Percentiles rank a stretch among this genome's conserved stretches.
phyloP scores from a whole-genome alignment of 37 sponge, comb jelly and placozoan species.

The Mnemiopsis leidyi region DNA sequence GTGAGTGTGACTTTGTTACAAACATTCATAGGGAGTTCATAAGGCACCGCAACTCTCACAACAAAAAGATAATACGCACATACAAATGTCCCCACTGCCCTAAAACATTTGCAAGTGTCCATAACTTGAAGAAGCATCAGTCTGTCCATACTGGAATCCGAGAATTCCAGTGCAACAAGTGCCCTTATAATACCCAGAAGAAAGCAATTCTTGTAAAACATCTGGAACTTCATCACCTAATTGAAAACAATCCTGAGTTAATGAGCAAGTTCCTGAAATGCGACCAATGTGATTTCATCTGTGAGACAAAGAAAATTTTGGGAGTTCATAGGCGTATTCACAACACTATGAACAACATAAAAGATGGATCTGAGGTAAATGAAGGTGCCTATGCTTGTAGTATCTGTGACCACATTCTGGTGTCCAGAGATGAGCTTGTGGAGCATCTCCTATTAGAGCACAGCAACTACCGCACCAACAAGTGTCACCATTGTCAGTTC shows the following conservation, averaged over 20 bases:
- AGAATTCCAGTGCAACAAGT: slow-evolving; percentile 50
- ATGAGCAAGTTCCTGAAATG: slow-evolving; percentile 34
- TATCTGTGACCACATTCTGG: slow-evolving; percentile 16
- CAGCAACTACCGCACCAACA: slow-evolving; percentile 13
- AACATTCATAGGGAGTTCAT: slow-evolving; percentile 58
- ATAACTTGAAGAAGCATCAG: slow-evolving; percentile 52
- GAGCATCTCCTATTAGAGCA: slow-evolving; percentile 57
- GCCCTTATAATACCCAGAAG: slow-evolving; percentile 64
- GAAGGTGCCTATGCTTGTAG: slow-evolving; percentile 27
- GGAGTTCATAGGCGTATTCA: slow-evolving; percentile 43
- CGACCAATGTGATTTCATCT: slow-evolving; percentile 58
- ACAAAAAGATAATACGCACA: slow-evolving; percentile 3
- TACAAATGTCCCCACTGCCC: slow-evolving; percentile 62
- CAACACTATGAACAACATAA: neutral
- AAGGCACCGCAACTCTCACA: slow-evolving; percentile 28
- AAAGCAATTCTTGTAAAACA: slow-evolving; percentile 31
- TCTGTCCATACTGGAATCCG: slow-evolving; percentile 30
- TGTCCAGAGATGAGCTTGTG: neutral
- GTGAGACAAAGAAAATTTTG: slow-evolving; percentile 15
- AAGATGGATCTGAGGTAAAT: neutral
- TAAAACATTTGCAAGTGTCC: slow-evolving; percentile 3
- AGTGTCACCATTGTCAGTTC: slow-evolving; percentile 36
- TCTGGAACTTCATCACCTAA: slow-evolving; percentile 35
- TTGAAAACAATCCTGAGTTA: slow-evolving; percentile 41
- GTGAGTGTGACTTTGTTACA: slow-evolving; percentile 5